Evolutionary conservation across 2,113 vertebrate genomes (phyloP), one percentile per base, ranked within the genome.

Genomic region (Chaenogobius annularis): DNA sequence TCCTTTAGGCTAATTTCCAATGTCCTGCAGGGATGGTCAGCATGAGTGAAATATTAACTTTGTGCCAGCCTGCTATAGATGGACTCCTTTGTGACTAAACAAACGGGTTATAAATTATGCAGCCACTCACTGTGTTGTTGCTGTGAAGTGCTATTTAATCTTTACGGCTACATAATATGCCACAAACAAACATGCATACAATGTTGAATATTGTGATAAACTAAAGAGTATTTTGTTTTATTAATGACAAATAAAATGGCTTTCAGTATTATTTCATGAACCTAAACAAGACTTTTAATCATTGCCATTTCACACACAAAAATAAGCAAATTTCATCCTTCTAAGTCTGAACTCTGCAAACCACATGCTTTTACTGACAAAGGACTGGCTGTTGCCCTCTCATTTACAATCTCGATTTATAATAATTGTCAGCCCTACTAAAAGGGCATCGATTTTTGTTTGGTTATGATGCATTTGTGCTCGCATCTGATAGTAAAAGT

Each of bases 41-140:
- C 63, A 46, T 23, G 47, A 54, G 76, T 86, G 64, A 87, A 81
- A 81, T 81, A 88, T 87, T 83, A 87, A 83, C 84, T 84, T 58
- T 52, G 69, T 83, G 58, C 70, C 70, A 69, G 64, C 64, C 73
- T 63, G 68, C 63, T 43, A 78, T 68, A 23, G 69, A 78, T 61
- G 47, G 62, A 54, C 67, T 76, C 54, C 43, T 61, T 68, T 78
- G 64, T 79, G 44, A 87, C 75, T 58, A 65, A 72, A 83, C 78
- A 81, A 68, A 43, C 35, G 47, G 23, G 37, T n/a, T 70, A 62
- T 83, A 35, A 58, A 82, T 73, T 66, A 71, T 78, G 52, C 63
- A 79, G 23, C 46, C 11, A 26, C 63, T 68, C 50, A 58, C 55
- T 26, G 7, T 73, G 56, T 78, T 44, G 66, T 3, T 17, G 69